These are phyloP conservation scores for Lordiphosa clarofinis DNA, from an alignment of 1,140 invertebrate species.

Conservation along the genomic window DNA sequence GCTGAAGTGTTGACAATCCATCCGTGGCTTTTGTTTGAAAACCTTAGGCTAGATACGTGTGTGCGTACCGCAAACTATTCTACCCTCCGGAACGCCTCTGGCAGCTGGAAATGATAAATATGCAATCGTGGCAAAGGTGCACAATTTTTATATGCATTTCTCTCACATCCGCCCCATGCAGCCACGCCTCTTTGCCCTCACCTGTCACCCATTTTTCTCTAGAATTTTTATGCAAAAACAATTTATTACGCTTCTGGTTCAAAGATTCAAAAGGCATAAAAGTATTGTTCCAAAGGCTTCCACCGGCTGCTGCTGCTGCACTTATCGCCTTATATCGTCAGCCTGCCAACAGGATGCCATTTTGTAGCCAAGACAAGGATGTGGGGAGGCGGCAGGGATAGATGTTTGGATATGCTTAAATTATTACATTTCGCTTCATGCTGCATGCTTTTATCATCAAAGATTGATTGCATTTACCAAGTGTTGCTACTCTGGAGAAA, in stretches of 20 bases:
- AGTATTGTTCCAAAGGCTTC: slow-evolving; percentile 51
- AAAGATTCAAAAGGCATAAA: slow-evolving; percentile 42
- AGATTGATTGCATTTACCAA: slow-evolving; percentile 62
- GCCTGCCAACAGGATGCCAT: slow-evolving; percentile 27
- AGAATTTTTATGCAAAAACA: slow-evolving; percentile 67
- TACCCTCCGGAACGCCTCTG: slow-evolving; percentile 18
- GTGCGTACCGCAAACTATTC: slow-evolving; percentile 1
- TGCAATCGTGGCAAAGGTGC: slow-evolving; percentile 66
- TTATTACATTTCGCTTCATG: slow-evolving; percentile 53
- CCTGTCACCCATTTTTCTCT: slow-evolving; percentile 45
- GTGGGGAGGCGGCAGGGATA: slow-evolving; percentile 16
- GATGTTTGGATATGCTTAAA: slow-evolving; percentile 64
- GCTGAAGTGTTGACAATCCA: slow-evolving; percentile 58
- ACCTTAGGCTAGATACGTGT: slow-evolving; percentile 19
- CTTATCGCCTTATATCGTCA: slow-evolving; percentile 49
- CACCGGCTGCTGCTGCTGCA: slow-evolving; percentile 40
- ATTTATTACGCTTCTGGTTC: slow-evolving; percentile 52
- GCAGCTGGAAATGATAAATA: slow-evolving; percentile 67
- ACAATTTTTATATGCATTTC: slow-evolving; percentile 68
- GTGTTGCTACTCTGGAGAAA: too few species aligned
- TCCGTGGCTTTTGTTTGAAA: slow-evolving; percentile 42
- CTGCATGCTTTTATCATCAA: slow-evolving; percentile 54
- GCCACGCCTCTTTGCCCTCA: slow-evolving; percentile 6
- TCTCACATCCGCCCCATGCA: slow-evolving; percentile 4
- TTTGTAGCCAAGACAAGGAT: slow-evolving; percentile 26